Conservation (phyloP, 1,140 invertebrate genomes). For the Rhopalosiphum maidis region DNA sequence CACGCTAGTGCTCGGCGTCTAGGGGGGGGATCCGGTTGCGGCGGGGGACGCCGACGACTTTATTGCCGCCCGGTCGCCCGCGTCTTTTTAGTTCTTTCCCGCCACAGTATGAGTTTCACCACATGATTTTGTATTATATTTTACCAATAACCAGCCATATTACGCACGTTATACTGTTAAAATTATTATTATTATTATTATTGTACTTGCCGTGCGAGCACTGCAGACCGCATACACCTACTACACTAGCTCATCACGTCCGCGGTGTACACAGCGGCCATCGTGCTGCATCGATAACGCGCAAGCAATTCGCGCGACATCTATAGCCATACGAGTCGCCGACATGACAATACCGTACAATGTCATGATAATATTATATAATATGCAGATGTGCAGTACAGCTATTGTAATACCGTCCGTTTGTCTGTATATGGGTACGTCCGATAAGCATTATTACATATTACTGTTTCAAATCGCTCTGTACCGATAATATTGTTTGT, state of each 20-base stretch:
- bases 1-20: too few species aligned
- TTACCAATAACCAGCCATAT: not conserved
- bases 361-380: not conserved
- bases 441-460: not conserved
- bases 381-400: too few species aligned
- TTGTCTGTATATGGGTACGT: not conserved
- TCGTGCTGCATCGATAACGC: not conserved
- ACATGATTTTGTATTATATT: not conserved
- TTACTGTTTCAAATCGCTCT: not conserved
- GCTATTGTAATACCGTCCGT: not conserved
- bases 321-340: not conserved
- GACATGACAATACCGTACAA: not conserved
- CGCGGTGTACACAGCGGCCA: not conserved
- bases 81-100: not conserved
- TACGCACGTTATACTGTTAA: not conserved
- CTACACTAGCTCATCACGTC: not conserved
- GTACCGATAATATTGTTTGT: not conserved
- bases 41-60: not conserved
- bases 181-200: not conserved
- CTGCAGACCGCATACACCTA: not conserved
- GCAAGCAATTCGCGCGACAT: not conserved
- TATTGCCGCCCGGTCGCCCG: not conserved
- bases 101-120: not conserved
- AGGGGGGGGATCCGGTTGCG: not conserved
- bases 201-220: not conserved